Evolutionary conservation across 30 jellyfish, hydroid and myxozoan genomes (phyloP), one percentile per base, ranked within the genome.

Genomic region (Turritopsis dohrnii): DNA sequence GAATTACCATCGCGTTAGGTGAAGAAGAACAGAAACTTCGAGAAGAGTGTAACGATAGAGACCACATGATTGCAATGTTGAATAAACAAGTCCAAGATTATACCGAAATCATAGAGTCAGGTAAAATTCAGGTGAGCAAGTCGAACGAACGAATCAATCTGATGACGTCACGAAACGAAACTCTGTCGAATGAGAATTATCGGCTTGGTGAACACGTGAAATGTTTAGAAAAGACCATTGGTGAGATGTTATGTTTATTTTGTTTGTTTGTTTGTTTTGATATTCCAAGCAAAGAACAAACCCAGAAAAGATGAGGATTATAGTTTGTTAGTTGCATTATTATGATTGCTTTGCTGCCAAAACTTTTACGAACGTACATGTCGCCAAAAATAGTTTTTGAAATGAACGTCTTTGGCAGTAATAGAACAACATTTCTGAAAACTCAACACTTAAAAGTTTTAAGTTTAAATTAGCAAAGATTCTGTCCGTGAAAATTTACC

Each of bases 111-210:
- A 69, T 69, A 1, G 77, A 69, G 19, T 23, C 77, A 19, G 30
- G 30, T 16, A 69, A 69, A 69, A 69, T 27, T 69, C 77, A 69
- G 23, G 30, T 69, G 77, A n/a, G 28, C 77, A 69, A 69, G 31
- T 69, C 77, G 16, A 69, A 69, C 30, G 77, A 69, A 69, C 77
- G 77, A n/a, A 27, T 69, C 8, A 69, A 69, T 69, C 30, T 69
- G 77, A n/a, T 69, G 19, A n/a, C 16, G 16, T 23, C 77, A 19
- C 28, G 30, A 19, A 27, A n/a, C 17, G 77, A 69, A 69, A n/a
- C 22, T 69, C 77, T 69, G 22, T n/a, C 77, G 19, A 21, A 23
- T 8, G 77, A 69, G 19, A 69, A n/a, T 69, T 7, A n/a, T n/a
- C 28, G 30, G 77, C 30, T 69, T 7, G 19, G 30, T n/a, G 31